Percentiles rank a stretch among this genome's conserved stretches.
These are phyloP conservation scores for Lasioglossum vierecki DNA, from an alignment of 2,888 invertebrate genomes.

Conservation along the genomic window DNA sequence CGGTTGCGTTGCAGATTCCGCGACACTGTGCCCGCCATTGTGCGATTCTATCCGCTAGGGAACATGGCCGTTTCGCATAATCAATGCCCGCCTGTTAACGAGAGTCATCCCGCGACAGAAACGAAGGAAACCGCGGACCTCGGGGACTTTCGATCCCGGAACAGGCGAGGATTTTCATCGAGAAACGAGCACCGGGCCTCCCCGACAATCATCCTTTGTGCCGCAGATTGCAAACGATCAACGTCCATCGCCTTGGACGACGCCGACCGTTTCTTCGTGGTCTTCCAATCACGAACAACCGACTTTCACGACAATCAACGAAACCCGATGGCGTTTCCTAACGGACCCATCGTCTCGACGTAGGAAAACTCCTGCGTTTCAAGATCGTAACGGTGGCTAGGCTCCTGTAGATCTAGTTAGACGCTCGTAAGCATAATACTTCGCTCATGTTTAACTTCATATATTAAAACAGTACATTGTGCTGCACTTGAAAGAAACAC, in stretches of 20 bases:
- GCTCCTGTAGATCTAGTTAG: neutral
- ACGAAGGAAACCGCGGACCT: neutral
- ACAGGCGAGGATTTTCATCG: conserved; percentile 1
- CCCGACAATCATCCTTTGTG: conserved; percentile 5
- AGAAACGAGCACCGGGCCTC: neutral
- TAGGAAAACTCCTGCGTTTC: too few species aligned
- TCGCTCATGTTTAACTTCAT: too few species aligned
- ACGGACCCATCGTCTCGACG: neutral
- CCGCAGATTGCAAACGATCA: neutral
- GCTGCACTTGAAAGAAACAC: too few species aligned
- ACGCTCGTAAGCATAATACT: too few species aligned
- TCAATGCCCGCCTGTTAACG: conserved; percentile 8
- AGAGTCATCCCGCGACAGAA: neutral
- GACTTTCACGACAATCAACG: neutral
- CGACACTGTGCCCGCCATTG: neutral
- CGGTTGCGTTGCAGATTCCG: conserved; percentile 39
- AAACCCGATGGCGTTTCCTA: neutral
- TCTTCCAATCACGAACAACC: neutral
- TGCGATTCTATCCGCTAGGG: neutral
- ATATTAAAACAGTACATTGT: too few species aligned
- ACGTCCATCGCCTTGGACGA: conserved; percentile 1
- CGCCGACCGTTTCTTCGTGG: neutral
- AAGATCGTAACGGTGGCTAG: neutral
- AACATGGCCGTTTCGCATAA: neutral
- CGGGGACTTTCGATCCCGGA: neutral